Conservation (phyloP, 1,140 invertebrate genomes). For the Phocides pigmalion region DNA sequence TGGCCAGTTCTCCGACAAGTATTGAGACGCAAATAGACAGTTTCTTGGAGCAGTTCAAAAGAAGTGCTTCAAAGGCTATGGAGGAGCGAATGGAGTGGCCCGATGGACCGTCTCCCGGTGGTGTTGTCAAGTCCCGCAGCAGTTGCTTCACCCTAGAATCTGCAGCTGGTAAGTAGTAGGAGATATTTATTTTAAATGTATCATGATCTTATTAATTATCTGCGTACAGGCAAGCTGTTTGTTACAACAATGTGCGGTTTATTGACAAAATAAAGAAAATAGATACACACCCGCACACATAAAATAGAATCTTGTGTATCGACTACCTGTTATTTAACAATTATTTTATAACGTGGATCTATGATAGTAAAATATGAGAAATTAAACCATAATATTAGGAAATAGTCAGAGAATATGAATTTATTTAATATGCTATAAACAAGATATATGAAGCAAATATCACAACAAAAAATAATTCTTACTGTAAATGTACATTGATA, state of each 20-base stretch:
- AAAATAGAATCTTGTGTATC: too few relatives aligned
- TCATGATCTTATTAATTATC: neutral
- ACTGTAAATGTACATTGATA: too few relatives aligned
- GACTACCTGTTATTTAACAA: too few relatives aligned
- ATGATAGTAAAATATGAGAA: too few relatives aligned
- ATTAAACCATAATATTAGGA: too few relatives aligned
- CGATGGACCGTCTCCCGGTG: constrained; percentile 65
- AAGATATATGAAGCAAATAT: too few relatives aligned
- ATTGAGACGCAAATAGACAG: constrained; percentile 92
- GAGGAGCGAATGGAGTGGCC: constrained; percentile 85
- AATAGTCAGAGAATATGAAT: too few relatives aligned
- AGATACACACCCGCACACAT: too few relatives aligned
- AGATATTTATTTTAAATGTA: neutral
- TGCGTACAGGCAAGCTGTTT: neutral
- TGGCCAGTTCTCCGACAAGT: constrained; percentile 88
- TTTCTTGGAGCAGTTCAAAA: constrained; percentile 91
- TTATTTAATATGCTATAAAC: too few relatives aligned
- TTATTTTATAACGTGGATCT: too few relatives aligned
- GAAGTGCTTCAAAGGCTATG: constrained; percentile 89
- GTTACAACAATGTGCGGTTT: neutral
- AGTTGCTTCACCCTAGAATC: constrained; percentile 80
- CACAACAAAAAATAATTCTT: too few relatives aligned
- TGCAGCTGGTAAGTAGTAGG: constrained; percentile 70
- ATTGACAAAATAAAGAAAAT: neutral
- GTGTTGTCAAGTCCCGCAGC: constrained; percentile 75